phyloP scores from a whole-genome alignment of 2,888 invertebrate species.

The Branchinecta sandiegonensis region DNA sequence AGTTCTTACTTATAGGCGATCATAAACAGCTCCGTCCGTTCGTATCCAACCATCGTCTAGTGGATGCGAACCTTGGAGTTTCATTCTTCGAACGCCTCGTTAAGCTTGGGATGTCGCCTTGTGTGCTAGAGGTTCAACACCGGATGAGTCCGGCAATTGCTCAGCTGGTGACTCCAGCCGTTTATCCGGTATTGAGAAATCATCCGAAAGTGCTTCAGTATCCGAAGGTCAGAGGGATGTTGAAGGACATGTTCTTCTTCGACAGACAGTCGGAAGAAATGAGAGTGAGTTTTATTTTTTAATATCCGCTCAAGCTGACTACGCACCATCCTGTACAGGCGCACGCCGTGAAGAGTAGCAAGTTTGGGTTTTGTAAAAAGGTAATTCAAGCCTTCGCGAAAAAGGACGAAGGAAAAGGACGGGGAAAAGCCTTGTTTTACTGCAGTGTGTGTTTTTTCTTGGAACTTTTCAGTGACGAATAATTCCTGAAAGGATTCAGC shows the following conservation, averaged over 20 bases:
- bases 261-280: slow-evolving; percentile 22
- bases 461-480: too few relatives aligned
- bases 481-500: too few relatives aligned
- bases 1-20: slow-evolving; percentile 31
- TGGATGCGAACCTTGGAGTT: slow-evolving; percentile 33
- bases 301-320: background rate
- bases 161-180: slow-evolving; percentile 30
- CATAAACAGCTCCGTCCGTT: slow-evolving; percentile 37
- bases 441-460: too few relatives aligned
- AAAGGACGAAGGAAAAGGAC: too few relatives aligned
- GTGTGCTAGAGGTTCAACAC: slow-evolving; percentile 33
- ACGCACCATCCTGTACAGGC: background rate
- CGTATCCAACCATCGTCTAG: slow-evolving; percentile 34
- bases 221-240: slow-evolving; percentile 28
- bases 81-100: slow-evolving; percentile 36
- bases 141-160: slow-evolving; percentile 34
- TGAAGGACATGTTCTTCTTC: slow-evolving; percentile 30
- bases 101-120: slow-evolving; percentile 31
- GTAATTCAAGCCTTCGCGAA: too few relatives aligned
- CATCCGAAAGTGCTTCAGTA: slow-evolving; percentile 29
- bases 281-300: slow-evolving; percentile 1
- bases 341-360: background rate
- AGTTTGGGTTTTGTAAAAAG: too few relatives aligned
- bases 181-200: slow-evolving; percentile 31
- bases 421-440: too few relatives aligned